Conservation (phyloP, 2,888 invertebrate species). For the Eupithecia subumbrata region DNA sequence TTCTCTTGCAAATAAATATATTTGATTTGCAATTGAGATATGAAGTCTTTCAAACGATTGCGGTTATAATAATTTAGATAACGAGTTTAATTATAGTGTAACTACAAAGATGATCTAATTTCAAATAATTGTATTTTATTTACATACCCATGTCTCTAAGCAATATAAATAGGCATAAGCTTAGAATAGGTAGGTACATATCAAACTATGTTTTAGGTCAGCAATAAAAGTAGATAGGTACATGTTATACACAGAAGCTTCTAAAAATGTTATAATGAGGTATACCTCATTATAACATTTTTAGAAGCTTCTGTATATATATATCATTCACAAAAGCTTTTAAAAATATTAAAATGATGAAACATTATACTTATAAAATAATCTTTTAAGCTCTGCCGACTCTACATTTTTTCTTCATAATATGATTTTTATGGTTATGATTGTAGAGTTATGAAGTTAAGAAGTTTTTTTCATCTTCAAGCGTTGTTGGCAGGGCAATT, state of each 20-base stretch:
- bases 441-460: not conserved
- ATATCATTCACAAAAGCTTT: no score
- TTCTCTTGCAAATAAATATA: not conserved
- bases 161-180: no score
- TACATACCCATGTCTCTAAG: no score
- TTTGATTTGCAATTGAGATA: not conserved
- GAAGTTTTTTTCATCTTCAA: constrained; percentile 9
- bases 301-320: no score
- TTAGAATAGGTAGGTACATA: no score
- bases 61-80: not conserved
- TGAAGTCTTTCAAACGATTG: not conserved
- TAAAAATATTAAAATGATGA: no score
- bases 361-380: no score
- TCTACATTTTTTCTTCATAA: not conserved
- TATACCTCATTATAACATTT: no score
- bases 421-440: not conserved
- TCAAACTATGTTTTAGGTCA: no score
- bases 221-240: no score
- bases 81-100: not conserved
- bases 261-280: no score
- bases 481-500: constrained; percentile 29
- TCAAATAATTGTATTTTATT: not conserved
- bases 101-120: not conserved
- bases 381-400: not conserved
- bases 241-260: no score